Evolutionary conservation across 2,888 invertebrate genomes (phyloP).

Genomic region (Tipula vernalis): DNA sequence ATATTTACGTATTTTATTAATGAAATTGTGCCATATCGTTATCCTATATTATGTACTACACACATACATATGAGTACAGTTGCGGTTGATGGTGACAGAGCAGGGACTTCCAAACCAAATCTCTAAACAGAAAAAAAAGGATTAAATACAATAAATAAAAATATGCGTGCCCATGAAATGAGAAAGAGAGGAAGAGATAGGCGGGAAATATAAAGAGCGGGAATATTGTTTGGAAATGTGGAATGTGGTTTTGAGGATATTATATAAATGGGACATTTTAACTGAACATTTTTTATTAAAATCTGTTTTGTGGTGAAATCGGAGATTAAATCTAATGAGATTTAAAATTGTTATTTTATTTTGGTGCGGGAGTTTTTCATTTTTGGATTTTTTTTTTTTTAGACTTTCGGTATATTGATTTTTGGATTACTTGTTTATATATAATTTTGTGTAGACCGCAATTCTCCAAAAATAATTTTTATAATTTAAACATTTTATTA

Average conservation of each 20-base stretch:
- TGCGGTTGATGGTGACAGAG: background rate
- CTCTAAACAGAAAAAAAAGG: background rate
- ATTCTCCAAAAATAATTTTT: background rate
- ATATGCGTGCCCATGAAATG: background rate
- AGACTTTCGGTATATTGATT: background rate
- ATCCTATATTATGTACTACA: background rate
- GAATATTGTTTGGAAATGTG: background rate
- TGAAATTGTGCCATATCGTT: background rate
- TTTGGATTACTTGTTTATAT: background rate
- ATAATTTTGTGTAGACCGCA: background rate
- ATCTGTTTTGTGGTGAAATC: background rate
- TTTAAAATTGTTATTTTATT: slow-evolving; percentile 4
- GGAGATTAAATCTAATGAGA: background rate
- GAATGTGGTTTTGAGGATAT: background rate
- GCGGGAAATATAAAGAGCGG: background rate
- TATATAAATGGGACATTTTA: slow-evolving; percentile 4
- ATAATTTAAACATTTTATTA: background rate
- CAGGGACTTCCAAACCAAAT: background rate
- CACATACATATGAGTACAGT: background rate
- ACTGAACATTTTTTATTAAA: background rate
- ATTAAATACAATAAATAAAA: background rate
- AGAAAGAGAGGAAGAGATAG: background rate
- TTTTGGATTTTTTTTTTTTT: background rate
- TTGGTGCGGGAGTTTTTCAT: background rate
- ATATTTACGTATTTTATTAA: background rate